A percentile compares a stretch with the other conserved stretches of the same genome.
These are phyloP conservation scores for Monopis laevigella DNA, from an alignment of 2,888 invertebrate species.

Conservation along the genomic window DNA sequence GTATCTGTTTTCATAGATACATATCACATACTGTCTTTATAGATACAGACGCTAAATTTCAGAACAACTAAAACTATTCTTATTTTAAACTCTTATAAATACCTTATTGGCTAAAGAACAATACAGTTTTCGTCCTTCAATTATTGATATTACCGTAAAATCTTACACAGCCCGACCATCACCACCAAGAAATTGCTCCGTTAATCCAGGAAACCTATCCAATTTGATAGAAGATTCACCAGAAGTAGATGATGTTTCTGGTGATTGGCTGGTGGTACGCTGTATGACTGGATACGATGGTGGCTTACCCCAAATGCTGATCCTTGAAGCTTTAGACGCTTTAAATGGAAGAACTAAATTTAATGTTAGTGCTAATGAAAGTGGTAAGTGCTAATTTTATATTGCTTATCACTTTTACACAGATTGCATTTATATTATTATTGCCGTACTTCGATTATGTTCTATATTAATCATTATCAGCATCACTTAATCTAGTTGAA, in stretches of 20 bases:
- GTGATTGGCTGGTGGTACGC: slow-evolving; percentile 74
- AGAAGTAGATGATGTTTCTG: slow-evolving; percentile 35
- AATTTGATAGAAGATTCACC: slow-evolving; percentile 52
- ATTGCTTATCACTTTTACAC: too few relatives aligned
- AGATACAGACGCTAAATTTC: too few relatives aligned
- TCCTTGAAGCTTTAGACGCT: slow-evolving; percentile 83
- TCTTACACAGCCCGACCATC: slow-evolving; percentile 75
- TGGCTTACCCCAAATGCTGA: slow-evolving; percentile 85
- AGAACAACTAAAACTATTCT: background rate
- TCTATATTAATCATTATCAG: too few relatives aligned
- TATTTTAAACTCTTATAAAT: background rate
- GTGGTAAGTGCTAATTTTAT: too few relatives aligned
- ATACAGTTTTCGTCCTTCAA: slow-evolving; percentile 5
- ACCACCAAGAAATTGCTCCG: slow-evolving; percentile 85
- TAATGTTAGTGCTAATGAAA: slow-evolving; percentile 74
- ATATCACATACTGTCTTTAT: too few relatives aligned
- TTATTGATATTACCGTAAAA: slow-evolving; percentile 1
- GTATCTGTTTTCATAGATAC: too few relatives aligned
- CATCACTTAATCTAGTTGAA: too few relatives aligned
- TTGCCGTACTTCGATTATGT: too few relatives aligned
- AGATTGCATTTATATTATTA: too few relatives aligned
- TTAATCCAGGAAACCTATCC: slow-evolving; percentile 70
- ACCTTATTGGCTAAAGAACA: slow-evolving; percentile 3
- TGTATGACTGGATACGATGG: slow-evolving; percentile 91
- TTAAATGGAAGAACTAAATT: slow-evolving; percentile 72